Evolutionary conservation across 2,888 invertebrate genomes (phyloP).

Genomic region (Drosophila mimica): DNA sequence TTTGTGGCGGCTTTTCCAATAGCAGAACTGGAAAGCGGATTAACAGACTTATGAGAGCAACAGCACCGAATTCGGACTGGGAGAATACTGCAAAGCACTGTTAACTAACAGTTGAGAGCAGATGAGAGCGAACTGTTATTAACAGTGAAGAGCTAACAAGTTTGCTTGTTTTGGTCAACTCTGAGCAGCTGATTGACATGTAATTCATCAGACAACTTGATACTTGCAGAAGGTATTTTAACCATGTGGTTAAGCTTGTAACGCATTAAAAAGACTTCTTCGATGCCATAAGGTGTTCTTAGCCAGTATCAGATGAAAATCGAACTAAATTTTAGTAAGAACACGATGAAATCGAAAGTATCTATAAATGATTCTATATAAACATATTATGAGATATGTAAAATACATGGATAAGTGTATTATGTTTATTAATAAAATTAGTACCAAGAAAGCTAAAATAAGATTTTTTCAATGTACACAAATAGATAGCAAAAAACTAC

Average conservation of each 20-base stretch:
- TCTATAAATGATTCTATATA: background rate
- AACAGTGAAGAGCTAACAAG: background rate
- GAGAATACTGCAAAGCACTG: conserved; percentile 11
- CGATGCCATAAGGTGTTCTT: no score
- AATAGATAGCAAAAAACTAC: no score
- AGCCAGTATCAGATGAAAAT: no score
- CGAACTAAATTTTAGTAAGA: no score
- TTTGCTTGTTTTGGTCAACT: background rate
- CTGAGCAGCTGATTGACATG: conserved; percentile 30
- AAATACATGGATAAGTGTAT: no score
- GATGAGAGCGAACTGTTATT: background rate
- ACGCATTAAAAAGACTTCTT: background rate
- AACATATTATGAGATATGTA: no score
- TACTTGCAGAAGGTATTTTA: background rate
- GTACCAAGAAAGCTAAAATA: no score
- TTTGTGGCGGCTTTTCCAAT: conserved; percentile 65
- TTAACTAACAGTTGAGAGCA: conserved; percentile 11
- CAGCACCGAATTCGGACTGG: conserved; percentile 13
- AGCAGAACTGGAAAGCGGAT: conserved; percentile 22
- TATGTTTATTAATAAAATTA: no score
- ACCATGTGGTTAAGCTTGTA: background rate
- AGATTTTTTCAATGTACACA: no score
- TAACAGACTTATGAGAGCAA: conserved; percentile 32
- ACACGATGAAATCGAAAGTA: background rate
- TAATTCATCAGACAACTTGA: conserved; percentile 28